These are phyloP conservation scores for Pelochelys cantorii DNA, from an alignment of 2,797 vertebrate genomes.

Conservation along the genomic window DNA sequence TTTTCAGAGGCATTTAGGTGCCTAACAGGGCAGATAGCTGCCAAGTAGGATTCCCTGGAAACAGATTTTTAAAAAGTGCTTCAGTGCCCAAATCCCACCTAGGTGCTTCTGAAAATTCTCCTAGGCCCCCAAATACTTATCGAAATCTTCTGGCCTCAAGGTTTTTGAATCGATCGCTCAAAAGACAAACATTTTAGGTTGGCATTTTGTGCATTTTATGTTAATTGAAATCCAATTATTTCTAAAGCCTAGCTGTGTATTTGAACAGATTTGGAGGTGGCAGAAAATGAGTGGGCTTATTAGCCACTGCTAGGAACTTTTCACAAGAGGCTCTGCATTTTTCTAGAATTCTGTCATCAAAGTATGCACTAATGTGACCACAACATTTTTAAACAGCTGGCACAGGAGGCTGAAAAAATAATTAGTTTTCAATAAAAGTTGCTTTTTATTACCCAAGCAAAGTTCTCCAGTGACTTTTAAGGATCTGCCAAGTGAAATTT, in stretches of 20 bases:
- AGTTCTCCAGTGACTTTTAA: constrained; percentile 83
- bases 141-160: neutral
- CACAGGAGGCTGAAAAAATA: constrained; percentile 80
- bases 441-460: constrained; percentile 82
- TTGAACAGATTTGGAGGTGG: constrained; percentile 50
- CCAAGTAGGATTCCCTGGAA: neutral
- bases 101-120: neutral
- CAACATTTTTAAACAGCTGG: constrained; percentile 80
- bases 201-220: neutral
- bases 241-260: constrained; percentile 21
- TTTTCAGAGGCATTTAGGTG: neutral
- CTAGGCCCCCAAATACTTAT: rapidly evolving
- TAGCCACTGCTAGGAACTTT: constrained; percentile 68
- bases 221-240: constrained; percentile 53
- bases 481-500: constrained; percentile 83
- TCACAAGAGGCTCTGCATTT: constrained; percentile 73
- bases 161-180: neutral
- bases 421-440: constrained; percentile 84
- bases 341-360: constrained; percentile 74
- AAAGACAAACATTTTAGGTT: neutral
- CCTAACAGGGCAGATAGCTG: neutral
- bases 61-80: neutral
- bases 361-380: constrained; percentile 75
- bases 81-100: neutral
- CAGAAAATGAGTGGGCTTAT: constrained; percentile 62